These are phyloP conservation scores for Drosophila repletoides DNA, from an alignment of 1,140 invertebrate species.

Conservation along the genomic window DNA sequence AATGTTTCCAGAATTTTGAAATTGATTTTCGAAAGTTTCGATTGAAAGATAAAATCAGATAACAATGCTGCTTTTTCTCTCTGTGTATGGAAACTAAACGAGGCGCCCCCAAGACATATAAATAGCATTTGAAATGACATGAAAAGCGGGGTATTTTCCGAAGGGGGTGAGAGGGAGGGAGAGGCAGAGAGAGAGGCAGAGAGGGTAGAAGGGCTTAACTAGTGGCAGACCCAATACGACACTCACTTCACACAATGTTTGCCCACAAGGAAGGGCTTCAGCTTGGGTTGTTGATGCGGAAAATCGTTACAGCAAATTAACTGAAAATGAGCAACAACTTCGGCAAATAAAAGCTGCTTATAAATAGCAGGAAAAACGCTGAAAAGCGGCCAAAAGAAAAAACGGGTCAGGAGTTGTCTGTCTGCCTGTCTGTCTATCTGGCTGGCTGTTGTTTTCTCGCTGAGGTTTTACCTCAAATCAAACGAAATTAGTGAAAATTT, in stretches of 20 bases:
- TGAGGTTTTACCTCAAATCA: constrained; percentile 47
- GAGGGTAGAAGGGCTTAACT: constrained; percentile 16
- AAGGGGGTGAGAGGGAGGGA: not conserved
- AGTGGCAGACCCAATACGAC: constrained; percentile 39
- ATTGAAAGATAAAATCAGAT: too few relatives aligned
- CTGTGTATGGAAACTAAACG: too few relatives aligned
- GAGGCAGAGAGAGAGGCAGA: not conserved
- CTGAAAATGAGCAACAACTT: constrained; percentile 50
- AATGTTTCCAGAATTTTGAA: too few relatives aligned
- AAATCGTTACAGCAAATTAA: constrained; percentile 77
- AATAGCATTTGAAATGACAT: constrained; percentile 25
- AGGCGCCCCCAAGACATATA: constrained; percentile 15
- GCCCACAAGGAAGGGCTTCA: constrained; percentile 41
- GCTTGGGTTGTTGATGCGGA: constrained; percentile 52
- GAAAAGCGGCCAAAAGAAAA: too few relatives aligned
- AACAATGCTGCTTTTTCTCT: too few relatives aligned
- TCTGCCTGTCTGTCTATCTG: constrained; percentile 16
- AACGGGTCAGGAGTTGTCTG: constrained; percentile 65
- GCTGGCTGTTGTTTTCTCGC: constrained; percentile 16
- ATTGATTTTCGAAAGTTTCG: too few relatives aligned
- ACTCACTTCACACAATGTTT: constrained; percentile 38
- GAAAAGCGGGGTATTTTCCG: not conserved
- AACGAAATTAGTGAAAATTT: constrained; percentile 58
- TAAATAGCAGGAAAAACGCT: constrained; percentile 45
- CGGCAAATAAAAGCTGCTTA: constrained; percentile 52